Evolutionary conservation across 2,797 vertebrate species (phyloP).

Genomic region (Vireo griseus): DNA sequence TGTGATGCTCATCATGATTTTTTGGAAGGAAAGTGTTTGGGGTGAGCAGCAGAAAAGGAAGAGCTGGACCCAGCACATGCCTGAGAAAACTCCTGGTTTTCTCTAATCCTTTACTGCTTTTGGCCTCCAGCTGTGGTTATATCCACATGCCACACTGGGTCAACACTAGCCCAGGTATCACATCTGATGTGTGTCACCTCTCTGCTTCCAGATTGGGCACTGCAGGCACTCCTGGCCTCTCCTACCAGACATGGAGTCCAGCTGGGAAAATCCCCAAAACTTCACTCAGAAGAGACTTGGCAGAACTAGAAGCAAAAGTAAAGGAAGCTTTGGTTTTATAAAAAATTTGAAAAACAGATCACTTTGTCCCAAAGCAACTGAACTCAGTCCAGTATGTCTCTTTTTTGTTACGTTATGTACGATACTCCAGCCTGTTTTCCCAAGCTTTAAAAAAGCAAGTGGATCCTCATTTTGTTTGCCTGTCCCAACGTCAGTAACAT

Average conservation of each 20-base stretch:
- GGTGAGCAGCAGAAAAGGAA: not conserved
- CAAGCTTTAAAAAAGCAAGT: not conserved
- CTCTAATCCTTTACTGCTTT: not conserved
- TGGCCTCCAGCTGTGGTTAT: not conserved
- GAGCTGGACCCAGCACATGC: not conserved
- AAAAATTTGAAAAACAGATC: not conserved
- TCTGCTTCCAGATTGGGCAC: not conserved
- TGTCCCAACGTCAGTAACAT: not conserved
- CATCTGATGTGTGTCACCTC: fast-evolving
- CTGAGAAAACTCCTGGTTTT: not conserved
- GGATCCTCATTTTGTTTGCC: not conserved
- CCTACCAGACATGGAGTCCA: not conserved
- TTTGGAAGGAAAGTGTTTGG: not conserved
- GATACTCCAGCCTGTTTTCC: not conserved
- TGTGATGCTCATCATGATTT: fast-evolving
- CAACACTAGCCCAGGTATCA: not conserved
- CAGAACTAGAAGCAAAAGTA: not conserved
- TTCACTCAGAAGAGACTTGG: not conserved
- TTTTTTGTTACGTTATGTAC: not conserved
- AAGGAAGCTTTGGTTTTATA: not conserved
- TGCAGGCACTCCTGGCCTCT: not conserved
- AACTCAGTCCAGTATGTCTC: not conserved
- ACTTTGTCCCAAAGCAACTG: not conserved
- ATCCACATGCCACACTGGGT: not conserved
- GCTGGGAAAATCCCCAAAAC: not conserved